Evolutionary conservation across 2,888 invertebrate species (phyloP), one percentile per base, ranked within the genome.

Genomic region (Shargacucullia verbasci): DNA sequence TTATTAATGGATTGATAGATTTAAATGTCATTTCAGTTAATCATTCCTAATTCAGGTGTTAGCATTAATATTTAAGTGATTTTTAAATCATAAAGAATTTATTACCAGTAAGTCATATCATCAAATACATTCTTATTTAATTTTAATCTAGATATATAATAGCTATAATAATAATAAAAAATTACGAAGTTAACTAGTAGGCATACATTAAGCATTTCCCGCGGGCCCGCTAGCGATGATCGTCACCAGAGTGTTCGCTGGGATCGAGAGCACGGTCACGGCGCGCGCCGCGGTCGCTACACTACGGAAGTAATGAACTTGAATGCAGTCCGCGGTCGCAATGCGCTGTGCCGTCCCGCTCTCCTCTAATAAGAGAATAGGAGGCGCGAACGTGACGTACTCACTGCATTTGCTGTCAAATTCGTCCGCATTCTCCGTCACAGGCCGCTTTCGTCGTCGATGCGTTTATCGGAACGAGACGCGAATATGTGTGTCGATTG

Each of bases 291-390:
- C 87, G 84, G 87, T 79, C 84, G 85, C 85, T 78, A 85, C 88
- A 88, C 87, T 89, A 92, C 93, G 93, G 92, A 94, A 94, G 94
- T 94, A 93, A 94, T 94, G 94, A 94, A 94, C 94, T 94, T 94
- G 94, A 94, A 92, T 92, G 91, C 92, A 91, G 87, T 87, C 83
- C 84, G 86, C 85, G 85, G 85, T 75, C 83, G 88, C 86, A 82
- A 80, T 85, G 85, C 87, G 80, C 86, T 84, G 84, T 80, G 77
- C 88, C 77, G 82, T 92, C 92, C 87, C 85, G 82, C 89, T 92
- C 92, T 84, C 68, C 69, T 85, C 84, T 85, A 83, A 79, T 79
- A 83, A 81, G 76, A 79, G 81, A 84, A 80, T 79, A 77, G 84
- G 87, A 88, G 88, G 90, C 87, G 87, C 84, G 89, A 93, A 87